Conservation (phyloP, 1,140 invertebrate genomes). For the Ruditapes philippinarum region DNA sequence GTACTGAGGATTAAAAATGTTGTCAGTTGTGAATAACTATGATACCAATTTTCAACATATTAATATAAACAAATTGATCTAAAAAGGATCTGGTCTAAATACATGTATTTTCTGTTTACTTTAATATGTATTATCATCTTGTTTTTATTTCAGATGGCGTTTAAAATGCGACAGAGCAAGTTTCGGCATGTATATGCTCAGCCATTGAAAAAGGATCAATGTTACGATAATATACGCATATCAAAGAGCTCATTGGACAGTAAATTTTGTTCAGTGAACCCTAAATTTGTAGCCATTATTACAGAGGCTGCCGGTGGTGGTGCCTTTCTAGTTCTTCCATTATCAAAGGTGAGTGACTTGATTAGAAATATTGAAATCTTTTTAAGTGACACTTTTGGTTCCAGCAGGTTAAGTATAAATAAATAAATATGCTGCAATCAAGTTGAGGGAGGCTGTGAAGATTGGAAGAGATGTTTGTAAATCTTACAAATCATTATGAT, state of each 20-base stretch:
- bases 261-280: constrained; percentile 99
- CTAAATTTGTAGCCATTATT: constrained; percentile 99
- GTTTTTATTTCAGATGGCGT: constrained; percentile 76
- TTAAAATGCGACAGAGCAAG: constrained; percentile 90
- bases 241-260: constrained; percentile 99
- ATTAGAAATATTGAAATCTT: no score
- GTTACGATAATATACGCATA: constrained; percentile 99
- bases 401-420: no score
- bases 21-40: no score
- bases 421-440: no score
- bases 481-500: no score
- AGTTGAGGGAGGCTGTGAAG: no score
- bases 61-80: no score
- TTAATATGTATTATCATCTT: neutral
- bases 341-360: constrained; percentile 94
- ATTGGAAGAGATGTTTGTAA: no score
- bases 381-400: no score
- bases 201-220: constrained; percentile 98
- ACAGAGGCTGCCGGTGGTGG: constrained; percentile 99
- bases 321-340: constrained; percentile 98
- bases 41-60: no score
- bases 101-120: neutral
- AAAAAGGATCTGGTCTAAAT: no score
- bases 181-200: constrained; percentile 99
- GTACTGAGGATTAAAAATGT: no score